A percentile compares a stretch with the other conserved stretches of the same genome.
These are phyloP conservation scores for Alviniconcha strummeri DNA, from an alignment of 2,888 invertebrate species.

Conservation along the genomic window DNA sequence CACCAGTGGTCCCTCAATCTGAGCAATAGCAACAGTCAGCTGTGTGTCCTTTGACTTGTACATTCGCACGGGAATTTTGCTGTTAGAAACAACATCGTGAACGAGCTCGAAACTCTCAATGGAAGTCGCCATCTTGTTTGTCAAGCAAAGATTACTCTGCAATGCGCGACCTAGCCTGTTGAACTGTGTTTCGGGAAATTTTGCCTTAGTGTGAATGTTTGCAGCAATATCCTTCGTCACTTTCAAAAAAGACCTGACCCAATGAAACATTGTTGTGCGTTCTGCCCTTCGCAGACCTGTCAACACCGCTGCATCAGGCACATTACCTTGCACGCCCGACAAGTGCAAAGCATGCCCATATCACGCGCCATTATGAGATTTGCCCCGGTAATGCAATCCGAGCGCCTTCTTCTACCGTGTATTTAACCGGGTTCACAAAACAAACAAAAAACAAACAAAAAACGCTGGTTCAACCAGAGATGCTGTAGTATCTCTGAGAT, in stretches of 20 bases:
- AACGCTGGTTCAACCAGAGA: no score
- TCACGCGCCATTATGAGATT: no score
- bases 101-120: conserved; percentile 53
- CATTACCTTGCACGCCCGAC: no score
- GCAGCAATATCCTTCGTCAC: background rate
- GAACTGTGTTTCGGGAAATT: background rate
- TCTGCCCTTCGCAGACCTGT: no score
- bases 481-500: no score
- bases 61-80: conserved; percentile 85
- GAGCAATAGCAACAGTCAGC: conserved; percentile 86
- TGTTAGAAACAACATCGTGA: conserved; percentile 63
- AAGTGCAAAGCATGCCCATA: no score
- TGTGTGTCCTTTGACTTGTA: conserved; percentile 87
- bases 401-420: no score
- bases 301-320: no score
- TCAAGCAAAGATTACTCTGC: background rate
- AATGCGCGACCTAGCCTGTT: background rate
- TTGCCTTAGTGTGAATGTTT: no score
- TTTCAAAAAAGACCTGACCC: background rate
- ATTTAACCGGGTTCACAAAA: no score
- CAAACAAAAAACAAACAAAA: no score
- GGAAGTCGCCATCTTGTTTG: conserved; percentile 12
- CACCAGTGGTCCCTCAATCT: conserved; percentile 92
- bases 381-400: no score
- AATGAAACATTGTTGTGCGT: background rate